Evolutionary conservation across 2,888 invertebrate genomes (phyloP), one percentile per base, ranked within the genome.

Genomic region (Aelia acuminata): DNA sequence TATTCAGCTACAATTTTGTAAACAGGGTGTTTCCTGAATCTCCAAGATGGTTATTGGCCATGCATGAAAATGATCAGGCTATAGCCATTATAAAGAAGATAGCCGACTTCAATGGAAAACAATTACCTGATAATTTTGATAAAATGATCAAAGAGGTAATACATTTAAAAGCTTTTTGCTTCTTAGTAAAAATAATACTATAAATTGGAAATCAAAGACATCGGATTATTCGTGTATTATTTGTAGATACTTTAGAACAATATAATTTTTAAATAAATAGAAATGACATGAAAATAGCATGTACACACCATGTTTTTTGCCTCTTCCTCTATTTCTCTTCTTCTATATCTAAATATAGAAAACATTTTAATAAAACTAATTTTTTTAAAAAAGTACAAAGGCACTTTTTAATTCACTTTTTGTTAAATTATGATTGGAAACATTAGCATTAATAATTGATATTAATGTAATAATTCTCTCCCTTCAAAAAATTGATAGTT

Each of bases 11-110:
- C 3, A 86, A 39, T 84, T 53, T 88, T 90, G 90, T 90, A 88
- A n/a, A 57, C 91, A 96, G 96, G 92, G 93, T 96, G 63, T 92
- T 96, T 88, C 96, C 96, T 22, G 96, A 96, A 93, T 96, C 96
- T 3, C 96, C 96, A 1, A 93, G 96, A 91, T 96, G 96, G 96
- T 92, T 96, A 49, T 92, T 96, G 87, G 95, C 95, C 75, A 94
- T 95, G 93, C 96, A 96, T 35, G 94, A 94, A 90, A 94, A 94
- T n/a, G 94, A 94, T 89, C 95, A 96, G 92, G 95, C 96, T 1
- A 94, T 94, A 91, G 92, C 92, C 48, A 94, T 96, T 87, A 92
- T 96, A 53, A 93, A 94, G 91, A 94, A 93, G 91, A 96, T 95
- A 0, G 95, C 95, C 0, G 94, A 93, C 89, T 94, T 94, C 90